Evolutionary conservation across 2,888 invertebrate species (phyloP), one percentile per base, ranked within the genome.

Genomic region (Sabatieria punctata): DNA sequence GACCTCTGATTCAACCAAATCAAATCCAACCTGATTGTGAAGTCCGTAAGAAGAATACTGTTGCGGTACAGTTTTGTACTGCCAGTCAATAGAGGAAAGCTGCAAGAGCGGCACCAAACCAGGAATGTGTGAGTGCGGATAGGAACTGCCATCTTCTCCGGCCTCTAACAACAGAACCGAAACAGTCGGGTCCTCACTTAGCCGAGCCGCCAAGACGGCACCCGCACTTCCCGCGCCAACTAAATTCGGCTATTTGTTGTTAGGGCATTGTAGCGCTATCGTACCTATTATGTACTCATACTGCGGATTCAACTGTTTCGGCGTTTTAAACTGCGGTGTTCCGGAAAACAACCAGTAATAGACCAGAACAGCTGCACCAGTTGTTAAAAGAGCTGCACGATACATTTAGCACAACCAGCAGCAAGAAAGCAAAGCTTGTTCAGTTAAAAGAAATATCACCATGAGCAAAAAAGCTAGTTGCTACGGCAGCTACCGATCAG

Each of bases 151-250:
- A 4, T 43, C 49, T 1, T 13, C 22, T 15, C 49, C 49, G 11
- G 49, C 46, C 25, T 49, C 49, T 19, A 61, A 39, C n/a, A 64
- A 43, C 11, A 62, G 50, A 4, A 64, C 61, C 11, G 47, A 49
- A 6, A 54, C 45, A 15, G 50, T 43, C 4, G 54, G 50, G 27
- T 60, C 52, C 43, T 61, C 62, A 23, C 60, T 58, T 6, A 64
- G 53, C 22, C 63, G 52, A 36, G 49, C 52, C 11, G 64, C 64
- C 35, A 64, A 37, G 3, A 63, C 64, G 41, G 55, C 54, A 2
- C 64, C 64, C 6, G 62, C 62, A 15, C 59, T 48, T 2, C 64
- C 64, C 6, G 55, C 61, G 22, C 64, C 64, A 41, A 62, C 64
- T 62, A 25, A 22, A 47, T 37, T 37, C 19, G 6, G n/a, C 19